Evolutionary conservation across 2,113 vertebrate species (phyloP).

Genomic region (Laterallus jamaicensis): DNA sequence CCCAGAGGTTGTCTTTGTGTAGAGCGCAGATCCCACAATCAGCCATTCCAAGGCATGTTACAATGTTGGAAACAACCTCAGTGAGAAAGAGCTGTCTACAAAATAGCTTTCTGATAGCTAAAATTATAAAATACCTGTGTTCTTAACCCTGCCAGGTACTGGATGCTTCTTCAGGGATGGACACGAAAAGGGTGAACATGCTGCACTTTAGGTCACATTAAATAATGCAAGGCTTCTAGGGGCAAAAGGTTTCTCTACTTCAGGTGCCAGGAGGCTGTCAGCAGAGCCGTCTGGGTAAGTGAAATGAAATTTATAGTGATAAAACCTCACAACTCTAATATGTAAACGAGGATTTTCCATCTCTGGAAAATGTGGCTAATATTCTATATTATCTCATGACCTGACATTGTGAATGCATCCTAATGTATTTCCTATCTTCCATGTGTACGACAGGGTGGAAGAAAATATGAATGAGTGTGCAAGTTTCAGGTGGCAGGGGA

Average conservation of each 20-base stretch:
- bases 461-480: slow-evolving; percentile 24
- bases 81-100: neutral
- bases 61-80: neutral
- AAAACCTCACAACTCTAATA: neutral
- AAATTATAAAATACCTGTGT: neutral
- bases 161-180: neutral
- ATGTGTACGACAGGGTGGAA: neutral
- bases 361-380: slow-evolving; percentile 4
- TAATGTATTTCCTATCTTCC: neutral
- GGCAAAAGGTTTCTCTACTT: neutral
- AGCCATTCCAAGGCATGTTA: neutral
- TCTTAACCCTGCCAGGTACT: neutral
- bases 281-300: neutral
- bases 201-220: neutral
- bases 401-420: neutral
- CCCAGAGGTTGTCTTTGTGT: neutral
- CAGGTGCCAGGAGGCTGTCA: neutral
- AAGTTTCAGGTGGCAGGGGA: neutral
- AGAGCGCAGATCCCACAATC: neutral
- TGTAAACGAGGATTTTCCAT: neutral
- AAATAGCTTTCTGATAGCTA: neutral
- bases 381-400: neutral
- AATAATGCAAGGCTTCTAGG: neutral
- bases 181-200: neutral
- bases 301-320: neutral